A percentile compares a stretch with the other conserved stretches of the same genome.
phyloP scores from a whole-genome alignment of 1,140 invertebrate species.

The Sminthurinus signatus region DNA sequence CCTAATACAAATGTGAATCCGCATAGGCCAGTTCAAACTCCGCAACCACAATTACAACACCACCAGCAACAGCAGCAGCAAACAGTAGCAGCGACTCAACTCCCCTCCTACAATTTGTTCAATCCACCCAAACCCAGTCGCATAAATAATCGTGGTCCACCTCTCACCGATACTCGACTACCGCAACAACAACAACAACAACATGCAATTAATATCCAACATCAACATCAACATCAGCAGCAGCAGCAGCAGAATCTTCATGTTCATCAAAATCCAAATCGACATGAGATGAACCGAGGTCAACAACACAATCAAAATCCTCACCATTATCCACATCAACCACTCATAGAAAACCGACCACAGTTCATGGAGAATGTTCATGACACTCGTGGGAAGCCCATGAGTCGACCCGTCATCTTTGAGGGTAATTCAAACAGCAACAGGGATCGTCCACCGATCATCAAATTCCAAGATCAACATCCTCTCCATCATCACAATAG shows the following conservation, averaged over 20 bases:
- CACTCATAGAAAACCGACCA: neutral
- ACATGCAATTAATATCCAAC: neutral
- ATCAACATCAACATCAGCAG: constrained; percentile 8
- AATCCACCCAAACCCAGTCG: constrained; percentile 51
- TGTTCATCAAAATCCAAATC: constrained; percentile 11
- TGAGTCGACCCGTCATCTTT: neutral
- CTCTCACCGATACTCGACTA: constrained; percentile 54
- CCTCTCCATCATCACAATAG: too few relatives aligned
- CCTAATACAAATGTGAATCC: constrained; percentile 47
- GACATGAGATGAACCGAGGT: neutral
- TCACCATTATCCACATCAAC: neutral
- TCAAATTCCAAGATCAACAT: neutral
- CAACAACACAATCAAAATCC: too few relatives aligned
- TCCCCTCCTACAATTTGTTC: constrained; percentile 36
- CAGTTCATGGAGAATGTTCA: neutral
- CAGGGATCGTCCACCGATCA: neutral
- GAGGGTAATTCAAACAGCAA: too few relatives aligned
- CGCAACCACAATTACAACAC: constrained; percentile 45
- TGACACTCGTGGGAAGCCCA: neutral
- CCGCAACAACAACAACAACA: neutral
- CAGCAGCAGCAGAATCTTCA: constrained; percentile 7
- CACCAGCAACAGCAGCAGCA: constrained; percentile 24
- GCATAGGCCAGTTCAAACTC: constrained; percentile 44
- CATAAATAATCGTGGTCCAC: constrained; percentile 83
- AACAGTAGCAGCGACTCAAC: constrained; percentile 49